Evolutionary conservation across 2,113 vertebrate genomes (phyloP).

Genomic region (Dromaius novaehollandiae): DNA sequence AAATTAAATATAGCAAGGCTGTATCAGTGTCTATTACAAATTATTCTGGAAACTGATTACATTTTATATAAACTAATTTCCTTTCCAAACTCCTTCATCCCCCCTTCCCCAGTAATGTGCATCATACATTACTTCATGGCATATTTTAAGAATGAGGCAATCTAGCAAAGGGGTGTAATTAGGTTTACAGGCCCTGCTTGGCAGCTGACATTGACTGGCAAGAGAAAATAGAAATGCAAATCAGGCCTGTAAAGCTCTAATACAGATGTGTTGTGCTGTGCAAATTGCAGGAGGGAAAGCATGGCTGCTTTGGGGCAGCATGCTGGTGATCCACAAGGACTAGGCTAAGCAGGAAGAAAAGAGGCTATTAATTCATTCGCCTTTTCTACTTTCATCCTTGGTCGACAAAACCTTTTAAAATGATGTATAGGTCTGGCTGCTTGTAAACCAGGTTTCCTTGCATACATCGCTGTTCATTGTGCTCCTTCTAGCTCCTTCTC

Average conservation of each 20-base stretch:
- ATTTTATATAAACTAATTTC: slow-evolving; percentile 49
- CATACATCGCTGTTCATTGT: rapidly evolving
- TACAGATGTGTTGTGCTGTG: slow-evolving; percentile 41
- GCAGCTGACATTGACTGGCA: slow-evolving; percentile 54
- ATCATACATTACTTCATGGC: slow-evolving; percentile 45
- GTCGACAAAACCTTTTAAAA: not conserved
- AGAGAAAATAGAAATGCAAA: slow-evolving; percentile 61
- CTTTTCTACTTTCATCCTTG: not conserved
- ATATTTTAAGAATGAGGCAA: slow-evolving; percentile 51
- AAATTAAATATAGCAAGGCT: not conserved
- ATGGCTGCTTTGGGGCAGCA: not conserved
- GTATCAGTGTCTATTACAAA: not conserved
- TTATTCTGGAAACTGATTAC: slow-evolving; percentile 37
- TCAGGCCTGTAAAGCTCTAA: slow-evolving; percentile 40
- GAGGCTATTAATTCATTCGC: not conserved
- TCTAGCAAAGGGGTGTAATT: slow-evolving; percentile 42
- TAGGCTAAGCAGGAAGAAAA: rapidly evolving
- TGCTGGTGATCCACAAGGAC: not conserved
- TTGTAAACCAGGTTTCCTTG: not conserved
- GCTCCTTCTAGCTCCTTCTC: not conserved
- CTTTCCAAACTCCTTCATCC: slow-evolving; percentile 5
- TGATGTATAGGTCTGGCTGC: not conserved
- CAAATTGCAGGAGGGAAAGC: not conserved
- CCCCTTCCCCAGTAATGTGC: not conserved
- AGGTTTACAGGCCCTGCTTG: slow-evolving; percentile 39